These are phyloP conservation scores for Neopelma chrysocephalum DNA, from an alignment of 2,797 vertebrate species.

Conservation along the genomic window DNA sequence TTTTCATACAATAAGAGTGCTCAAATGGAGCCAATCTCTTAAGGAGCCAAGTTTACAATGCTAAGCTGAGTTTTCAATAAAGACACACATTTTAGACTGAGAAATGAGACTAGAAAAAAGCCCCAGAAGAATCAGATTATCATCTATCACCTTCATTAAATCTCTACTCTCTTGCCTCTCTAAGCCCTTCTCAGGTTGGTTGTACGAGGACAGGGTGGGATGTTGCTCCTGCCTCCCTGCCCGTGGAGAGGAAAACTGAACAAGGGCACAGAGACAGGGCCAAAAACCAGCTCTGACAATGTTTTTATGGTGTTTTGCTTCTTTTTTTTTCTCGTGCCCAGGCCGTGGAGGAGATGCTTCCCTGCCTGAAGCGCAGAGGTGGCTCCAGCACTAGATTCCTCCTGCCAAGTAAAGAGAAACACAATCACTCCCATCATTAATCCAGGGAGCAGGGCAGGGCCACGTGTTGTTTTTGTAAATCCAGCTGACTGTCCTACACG, in stretches of 20 bases:
- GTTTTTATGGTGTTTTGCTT: background rate
- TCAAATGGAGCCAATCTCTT: background rate
- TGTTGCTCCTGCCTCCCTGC: background rate
- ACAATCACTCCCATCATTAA: background rate
- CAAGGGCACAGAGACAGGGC: background rate
- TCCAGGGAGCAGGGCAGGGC: background rate
- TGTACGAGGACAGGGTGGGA: background rate
- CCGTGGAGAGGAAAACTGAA: background rate
- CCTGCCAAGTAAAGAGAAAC: background rate
- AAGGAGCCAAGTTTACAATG: background rate
- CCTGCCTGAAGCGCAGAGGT: background rate
- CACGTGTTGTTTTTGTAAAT: background rate
- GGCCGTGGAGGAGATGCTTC: background rate
- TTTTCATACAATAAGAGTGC: background rate
- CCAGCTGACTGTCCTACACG: background rate
- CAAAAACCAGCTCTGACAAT: background rate
- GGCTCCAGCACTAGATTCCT: background rate
- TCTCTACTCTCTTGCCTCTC: background rate
- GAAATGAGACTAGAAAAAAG: background rate
- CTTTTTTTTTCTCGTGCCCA: background rate
- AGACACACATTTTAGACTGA: background rate
- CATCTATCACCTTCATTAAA: background rate
- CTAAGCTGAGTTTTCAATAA: background rate
- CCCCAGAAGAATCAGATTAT: background rate
- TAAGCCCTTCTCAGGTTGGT: background rate